Conservation (phyloP, 2,888 invertebrate genomes). For the Leptinotarsa rubiginosa region DNA sequence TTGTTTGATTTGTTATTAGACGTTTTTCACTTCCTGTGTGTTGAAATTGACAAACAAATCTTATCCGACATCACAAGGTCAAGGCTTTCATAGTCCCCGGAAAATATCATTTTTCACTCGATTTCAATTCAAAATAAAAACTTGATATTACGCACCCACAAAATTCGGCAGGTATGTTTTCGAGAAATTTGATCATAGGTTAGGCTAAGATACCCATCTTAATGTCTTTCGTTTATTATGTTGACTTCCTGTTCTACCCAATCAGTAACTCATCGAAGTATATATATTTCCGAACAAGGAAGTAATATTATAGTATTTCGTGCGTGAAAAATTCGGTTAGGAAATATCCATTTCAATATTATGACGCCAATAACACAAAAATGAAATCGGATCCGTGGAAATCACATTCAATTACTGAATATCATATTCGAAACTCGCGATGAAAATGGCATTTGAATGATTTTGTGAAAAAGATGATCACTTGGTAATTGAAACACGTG, state of each 20-base stretch:
- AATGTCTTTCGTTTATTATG: not conserved
- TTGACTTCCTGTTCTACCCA: not conserved
- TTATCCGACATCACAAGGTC: not conserved
- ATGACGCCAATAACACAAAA: not conserved
- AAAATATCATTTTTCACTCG: not conserved
- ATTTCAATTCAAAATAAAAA: not conserved
- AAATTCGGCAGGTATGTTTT: not conserved
- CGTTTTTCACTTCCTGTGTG: too few relatives aligned
- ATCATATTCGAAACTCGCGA: too few relatives aligned
- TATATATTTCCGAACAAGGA: slow-evolving; percentile 11
- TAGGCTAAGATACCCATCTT: not conserved
- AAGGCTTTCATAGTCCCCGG: not conserved
- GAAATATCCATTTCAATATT: slow-evolving; percentile 2
- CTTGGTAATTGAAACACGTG: too few relatives aligned
- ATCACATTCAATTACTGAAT: too few relatives aligned
- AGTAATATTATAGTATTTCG: not conserved
- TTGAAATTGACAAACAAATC: too few relatives aligned
- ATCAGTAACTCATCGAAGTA: not conserved
- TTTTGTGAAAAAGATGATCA: too few relatives aligned
- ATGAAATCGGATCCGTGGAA: too few relatives aligned
- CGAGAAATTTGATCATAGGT: not conserved
- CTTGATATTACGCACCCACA: not conserved
- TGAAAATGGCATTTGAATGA: too few relatives aligned
- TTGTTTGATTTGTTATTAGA: too few relatives aligned
- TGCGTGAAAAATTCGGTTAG: not conserved